Evolutionary conservation across 1,140 invertebrate species (phyloP).

Genomic region (Formica selysi): DNA sequence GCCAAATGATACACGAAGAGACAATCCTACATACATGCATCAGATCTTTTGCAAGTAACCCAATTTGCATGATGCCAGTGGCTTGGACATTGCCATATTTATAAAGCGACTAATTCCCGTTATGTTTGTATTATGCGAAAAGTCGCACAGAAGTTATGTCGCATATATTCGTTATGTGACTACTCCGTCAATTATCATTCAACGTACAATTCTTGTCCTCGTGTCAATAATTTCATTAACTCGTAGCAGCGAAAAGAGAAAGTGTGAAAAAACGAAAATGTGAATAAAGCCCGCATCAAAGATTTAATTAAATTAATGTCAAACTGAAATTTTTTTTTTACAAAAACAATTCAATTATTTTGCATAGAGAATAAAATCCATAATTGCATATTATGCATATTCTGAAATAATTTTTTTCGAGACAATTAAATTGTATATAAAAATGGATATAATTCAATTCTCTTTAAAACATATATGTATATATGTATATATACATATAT

Average conservation of each 20-base stretch:
- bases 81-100: constrained; percentile 29
- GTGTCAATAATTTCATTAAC: constrained; percentile 6
- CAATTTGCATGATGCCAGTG: constrained; percentile 41
- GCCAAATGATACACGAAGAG: constrained; percentile 24
- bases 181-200: constrained; percentile 5
- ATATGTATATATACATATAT: too few species aligned
- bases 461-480: too few species aligned
- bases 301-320: not conserved
- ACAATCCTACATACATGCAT: constrained; percentile 19
- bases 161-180: constrained; percentile 21
- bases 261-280: not conserved
- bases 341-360: not conserved
- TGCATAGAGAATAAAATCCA: not conserved
- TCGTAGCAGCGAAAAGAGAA: not conserved
- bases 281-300: not conserved
- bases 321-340: not conserved
- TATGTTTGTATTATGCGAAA: constrained; percentile 20
- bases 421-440: not conserved
- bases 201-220: not conserved
- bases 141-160: constrained; percentile 1
- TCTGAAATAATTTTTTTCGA: not conserved
- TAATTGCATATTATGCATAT: not conserved
- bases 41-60: constrained; percentile 13
- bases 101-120: constrained; percentile 50
- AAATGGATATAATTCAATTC: not conserved